These are phyloP conservation scores for Turdus rufiventris DNA, from an alignment of 2,113 vertebrate genomes.

Conservation along the genomic window DNA sequence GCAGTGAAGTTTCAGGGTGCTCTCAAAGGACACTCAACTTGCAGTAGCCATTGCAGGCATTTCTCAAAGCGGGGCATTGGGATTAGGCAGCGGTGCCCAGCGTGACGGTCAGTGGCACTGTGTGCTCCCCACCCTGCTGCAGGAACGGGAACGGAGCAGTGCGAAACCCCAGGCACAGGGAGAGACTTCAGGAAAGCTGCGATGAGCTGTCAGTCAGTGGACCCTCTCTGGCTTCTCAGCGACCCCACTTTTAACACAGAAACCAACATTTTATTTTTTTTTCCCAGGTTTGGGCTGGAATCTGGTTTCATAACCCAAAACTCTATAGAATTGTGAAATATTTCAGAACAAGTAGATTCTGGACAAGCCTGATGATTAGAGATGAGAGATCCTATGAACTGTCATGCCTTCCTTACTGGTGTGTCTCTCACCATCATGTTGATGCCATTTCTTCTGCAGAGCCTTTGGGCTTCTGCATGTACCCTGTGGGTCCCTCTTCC, in stretches of 20 bases:
- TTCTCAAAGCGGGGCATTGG: too few species aligned
- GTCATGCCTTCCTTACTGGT: not conserved
- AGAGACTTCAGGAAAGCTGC: not conserved
- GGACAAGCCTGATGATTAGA: not conserved
- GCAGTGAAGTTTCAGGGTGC: not conserved
- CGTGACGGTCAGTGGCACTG: accelerated
- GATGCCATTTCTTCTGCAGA: not conserved
- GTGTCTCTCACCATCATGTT: not conserved
- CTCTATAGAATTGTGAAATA: not conserved
- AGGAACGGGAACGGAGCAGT: accelerated
- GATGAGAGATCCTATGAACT: not conserved
- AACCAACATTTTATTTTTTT: not conserved
- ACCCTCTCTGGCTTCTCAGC: not conserved
- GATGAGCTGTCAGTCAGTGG: not conserved
- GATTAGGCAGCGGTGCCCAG: not conserved
- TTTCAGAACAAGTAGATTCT: not conserved
- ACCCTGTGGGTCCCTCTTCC: not conserved
- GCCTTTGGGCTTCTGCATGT: not conserved
- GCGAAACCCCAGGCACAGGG: accelerated
- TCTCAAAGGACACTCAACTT: not conserved
- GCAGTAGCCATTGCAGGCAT: not conserved
- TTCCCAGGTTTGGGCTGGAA: not conserved
- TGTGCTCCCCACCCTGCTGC: not conserved
- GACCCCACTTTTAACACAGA: not conserved
- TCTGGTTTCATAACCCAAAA: not conserved